A percentile compares a stretch with the other conserved stretches of the same genome.
These are phyloP conservation scores for Platyscapa corneri DNA, from an alignment of 1,140 invertebrate species.

Conservation along the genomic window DNA sequence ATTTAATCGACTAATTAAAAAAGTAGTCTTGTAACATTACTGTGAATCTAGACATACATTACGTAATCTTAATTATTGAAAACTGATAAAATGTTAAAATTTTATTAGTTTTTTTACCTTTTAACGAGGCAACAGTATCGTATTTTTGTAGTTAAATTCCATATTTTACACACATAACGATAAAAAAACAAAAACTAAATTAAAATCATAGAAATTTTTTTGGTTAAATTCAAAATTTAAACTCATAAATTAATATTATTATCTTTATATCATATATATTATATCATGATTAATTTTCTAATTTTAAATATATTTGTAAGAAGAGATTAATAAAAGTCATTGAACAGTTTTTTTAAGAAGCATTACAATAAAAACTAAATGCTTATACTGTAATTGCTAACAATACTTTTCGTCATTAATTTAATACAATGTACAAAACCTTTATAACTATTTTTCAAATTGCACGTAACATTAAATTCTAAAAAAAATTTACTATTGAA, in stretches of 20 bases:
- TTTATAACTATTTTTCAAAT: not conserved
- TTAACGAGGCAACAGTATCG: not conserved
- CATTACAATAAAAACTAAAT: not conserved
- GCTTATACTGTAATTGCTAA: not conserved
- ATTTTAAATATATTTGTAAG: too few relatives aligned
- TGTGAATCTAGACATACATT: not conserved
- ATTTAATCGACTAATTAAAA: conserved; percentile 37
- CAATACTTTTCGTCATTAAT: not conserved
- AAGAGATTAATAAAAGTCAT: not conserved
- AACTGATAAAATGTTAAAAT: not conserved
- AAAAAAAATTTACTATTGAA: not conserved
- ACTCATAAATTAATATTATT: not conserved
- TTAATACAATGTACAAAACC: not conserved
- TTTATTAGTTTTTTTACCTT: not conserved
- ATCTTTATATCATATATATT: not conserved
- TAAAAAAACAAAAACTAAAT: not conserved
- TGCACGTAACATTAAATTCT: not conserved
- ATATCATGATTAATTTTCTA: not conserved
- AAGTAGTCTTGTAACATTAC: not conserved
- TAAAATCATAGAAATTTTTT: not conserved
- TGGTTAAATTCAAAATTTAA: not conserved
- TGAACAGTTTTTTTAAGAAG: too few relatives aligned
- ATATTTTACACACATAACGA: not conserved
- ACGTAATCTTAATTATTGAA: conserved; percentile 33
- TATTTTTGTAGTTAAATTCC: not conserved